Conservation (phyloP, 1,140 invertebrate species). For the Homalodisca vitripennis region DNA sequence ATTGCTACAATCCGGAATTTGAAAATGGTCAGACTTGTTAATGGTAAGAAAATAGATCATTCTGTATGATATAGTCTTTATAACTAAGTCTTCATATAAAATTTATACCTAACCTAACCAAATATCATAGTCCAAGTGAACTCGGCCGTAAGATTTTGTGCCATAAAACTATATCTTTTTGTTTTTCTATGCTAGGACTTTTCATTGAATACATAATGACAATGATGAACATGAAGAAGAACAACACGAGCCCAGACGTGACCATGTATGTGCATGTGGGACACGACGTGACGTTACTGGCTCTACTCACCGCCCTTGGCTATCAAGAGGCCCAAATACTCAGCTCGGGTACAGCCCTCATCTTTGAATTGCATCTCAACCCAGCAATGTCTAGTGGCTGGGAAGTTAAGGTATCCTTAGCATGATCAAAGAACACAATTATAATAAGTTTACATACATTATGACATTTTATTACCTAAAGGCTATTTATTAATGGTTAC, state of each 20-base stretch:
- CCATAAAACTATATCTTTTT: no score
- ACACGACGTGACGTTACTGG: constrained; percentile 1
- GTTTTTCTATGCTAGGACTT: no score
- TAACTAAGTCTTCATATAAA: no score
- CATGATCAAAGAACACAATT: background rate
- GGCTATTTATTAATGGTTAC: background rate
- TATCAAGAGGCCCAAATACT: background rate
- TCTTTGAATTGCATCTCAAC: background rate
- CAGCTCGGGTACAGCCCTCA: background rate
- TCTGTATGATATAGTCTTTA: no score
- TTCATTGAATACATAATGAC: constrained; percentile 1
- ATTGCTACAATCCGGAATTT: background rate
- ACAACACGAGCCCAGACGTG: constrained; percentile 1
- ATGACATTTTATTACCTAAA: background rate
- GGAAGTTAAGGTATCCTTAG: background rate
- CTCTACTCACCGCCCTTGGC: background rate
- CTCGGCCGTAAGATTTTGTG: no score
- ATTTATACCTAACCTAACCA: no score
- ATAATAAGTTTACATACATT: background rate
- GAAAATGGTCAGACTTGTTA: constrained; percentile 4
- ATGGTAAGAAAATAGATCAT: background rate
- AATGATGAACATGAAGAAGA: background rate
- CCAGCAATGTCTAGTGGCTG: constrained; percentile 2
- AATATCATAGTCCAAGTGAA: no score
- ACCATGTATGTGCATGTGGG: background rate